Conservation (phyloP, 1,140 invertebrate species). For the Teleogryllus occipitalis region DNA sequence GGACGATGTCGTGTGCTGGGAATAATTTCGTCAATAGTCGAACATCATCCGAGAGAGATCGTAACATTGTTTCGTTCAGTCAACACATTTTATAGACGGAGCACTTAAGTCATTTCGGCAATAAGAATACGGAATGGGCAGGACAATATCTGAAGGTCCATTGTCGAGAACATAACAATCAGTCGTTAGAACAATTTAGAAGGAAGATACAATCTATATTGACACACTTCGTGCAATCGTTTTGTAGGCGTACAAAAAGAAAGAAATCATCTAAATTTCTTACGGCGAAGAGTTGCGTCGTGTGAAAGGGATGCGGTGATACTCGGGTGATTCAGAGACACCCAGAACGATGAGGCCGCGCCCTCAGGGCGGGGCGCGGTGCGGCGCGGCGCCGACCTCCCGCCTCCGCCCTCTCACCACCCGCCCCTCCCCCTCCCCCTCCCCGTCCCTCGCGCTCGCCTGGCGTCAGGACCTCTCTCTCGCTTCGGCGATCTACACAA, state of each 20-base stretch:
- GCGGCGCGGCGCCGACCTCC: neutral
- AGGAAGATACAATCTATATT: constrained; percentile 1
- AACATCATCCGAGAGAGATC: too few relatives aligned
- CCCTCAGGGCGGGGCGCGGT: too few relatives aligned
- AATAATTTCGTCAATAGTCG: too few relatives aligned
- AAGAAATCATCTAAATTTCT: neutral
- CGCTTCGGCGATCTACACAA: neutral
- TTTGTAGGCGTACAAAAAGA: neutral
- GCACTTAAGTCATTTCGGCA: too few relatives aligned
- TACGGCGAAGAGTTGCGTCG: neutral
- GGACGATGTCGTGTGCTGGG: too few relatives aligned
- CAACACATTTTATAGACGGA: too few relatives aligned
- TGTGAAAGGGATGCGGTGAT: neutral
- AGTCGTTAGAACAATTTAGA: neutral
- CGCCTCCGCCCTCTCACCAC: neutral
- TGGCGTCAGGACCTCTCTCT: neutral
- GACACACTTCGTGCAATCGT: neutral
- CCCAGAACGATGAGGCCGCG: too few relatives aligned
- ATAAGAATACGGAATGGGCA: too few relatives aligned
- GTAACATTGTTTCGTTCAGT: too few relatives aligned
- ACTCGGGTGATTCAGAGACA: neutral
- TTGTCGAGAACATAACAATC: too few relatives aligned
- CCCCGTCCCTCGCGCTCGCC: neutral
- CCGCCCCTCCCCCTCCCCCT: too few relatives aligned
- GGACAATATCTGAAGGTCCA: too few relatives aligned